Conservation (phyloP, 2,888 invertebrate genomes). For the Quadroppia sp. region DNA sequence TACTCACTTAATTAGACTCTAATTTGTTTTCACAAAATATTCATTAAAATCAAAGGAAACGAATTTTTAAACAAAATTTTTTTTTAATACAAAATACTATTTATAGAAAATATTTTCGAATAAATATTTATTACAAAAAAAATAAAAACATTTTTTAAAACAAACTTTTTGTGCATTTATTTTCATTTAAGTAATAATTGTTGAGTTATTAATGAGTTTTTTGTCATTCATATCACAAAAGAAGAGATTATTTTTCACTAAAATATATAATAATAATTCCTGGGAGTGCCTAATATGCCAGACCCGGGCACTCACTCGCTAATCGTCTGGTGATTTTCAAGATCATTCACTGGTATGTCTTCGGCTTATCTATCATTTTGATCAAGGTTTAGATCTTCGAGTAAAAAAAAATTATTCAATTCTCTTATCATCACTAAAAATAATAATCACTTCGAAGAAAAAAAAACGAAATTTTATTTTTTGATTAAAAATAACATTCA, state of each 20-base stretch:
- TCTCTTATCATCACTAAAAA: neutral
- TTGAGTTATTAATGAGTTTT: neutral
- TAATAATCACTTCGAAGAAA: neutral
- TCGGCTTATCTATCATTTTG: neutral
- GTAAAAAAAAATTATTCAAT: neutral
- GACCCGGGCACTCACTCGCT: neutral
- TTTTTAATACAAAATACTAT: neutral
- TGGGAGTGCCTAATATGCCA: neutral
- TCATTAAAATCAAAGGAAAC: too few relatives aligned
- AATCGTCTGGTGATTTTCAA: constrained; percentile 2
- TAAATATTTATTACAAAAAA: neutral
- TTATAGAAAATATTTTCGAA: neutral
- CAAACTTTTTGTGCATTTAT: too few relatives aligned
- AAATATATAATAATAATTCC: neutral
- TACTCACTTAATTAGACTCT: too few relatives aligned
- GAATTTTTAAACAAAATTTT: too few relatives aligned
- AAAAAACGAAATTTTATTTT: too few relatives aligned
- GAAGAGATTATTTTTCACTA: neutral
- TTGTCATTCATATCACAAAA: neutral
- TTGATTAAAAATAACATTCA: too few relatives aligned
- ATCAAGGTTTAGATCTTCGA: neutral
- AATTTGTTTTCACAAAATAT: too few relatives aligned
- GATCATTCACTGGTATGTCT: neutral
- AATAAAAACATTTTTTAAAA: neutral
- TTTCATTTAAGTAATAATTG: too few relatives aligned